phyloP scores from a whole-genome alignment of 1,140 invertebrate species.

The Hylaeus volcanicus region DNA sequence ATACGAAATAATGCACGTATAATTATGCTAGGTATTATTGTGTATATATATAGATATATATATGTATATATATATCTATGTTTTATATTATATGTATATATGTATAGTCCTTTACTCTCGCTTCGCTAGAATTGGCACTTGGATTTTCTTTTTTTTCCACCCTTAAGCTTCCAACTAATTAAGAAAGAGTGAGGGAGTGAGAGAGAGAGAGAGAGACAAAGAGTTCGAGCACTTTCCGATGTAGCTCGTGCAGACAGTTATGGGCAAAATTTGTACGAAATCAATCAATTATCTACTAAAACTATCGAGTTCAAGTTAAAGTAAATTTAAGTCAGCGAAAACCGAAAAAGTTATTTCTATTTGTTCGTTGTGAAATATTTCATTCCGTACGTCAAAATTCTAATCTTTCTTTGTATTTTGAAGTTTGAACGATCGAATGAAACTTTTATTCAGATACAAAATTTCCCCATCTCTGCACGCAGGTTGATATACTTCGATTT shows the following conservation, averaged over 20 bases:
- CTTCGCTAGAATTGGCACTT: conserved; percentile 73
- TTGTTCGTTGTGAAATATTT: too few species aligned
- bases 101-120: conserved; percentile 62
- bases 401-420: too few species aligned
- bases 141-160: conserved; percentile 38
- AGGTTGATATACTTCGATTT: conserved; percentile 13
- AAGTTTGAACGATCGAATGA: too few species aligned
- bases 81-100: conserved; percentile 39
- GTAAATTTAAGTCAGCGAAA: too few species aligned
- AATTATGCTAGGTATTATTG: conserved; percentile 56
- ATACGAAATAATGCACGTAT: conserved; percentile 58
- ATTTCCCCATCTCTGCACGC: not conserved
- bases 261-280: too few species aligned
- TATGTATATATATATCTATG: conserved; percentile 22
- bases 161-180: conserved; percentile 26
- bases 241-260: not conserved
- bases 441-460: too few species aligned
- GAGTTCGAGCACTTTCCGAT: conserved; percentile 5
- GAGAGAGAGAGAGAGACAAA: conserved; percentile 13
- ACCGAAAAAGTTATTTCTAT: too few species aligned
- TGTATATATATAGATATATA: conserved; percentile 44
- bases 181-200: conserved; percentile 21
- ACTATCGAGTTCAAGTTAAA: too few species aligned
- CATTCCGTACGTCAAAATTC: too few species aligned
- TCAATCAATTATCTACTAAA: too few species aligned